These are phyloP conservation scores for Lasioglossum zephyrum DNA, from an alignment of 2,888 invertebrate genomes.

Conservation along the genomic window DNA sequence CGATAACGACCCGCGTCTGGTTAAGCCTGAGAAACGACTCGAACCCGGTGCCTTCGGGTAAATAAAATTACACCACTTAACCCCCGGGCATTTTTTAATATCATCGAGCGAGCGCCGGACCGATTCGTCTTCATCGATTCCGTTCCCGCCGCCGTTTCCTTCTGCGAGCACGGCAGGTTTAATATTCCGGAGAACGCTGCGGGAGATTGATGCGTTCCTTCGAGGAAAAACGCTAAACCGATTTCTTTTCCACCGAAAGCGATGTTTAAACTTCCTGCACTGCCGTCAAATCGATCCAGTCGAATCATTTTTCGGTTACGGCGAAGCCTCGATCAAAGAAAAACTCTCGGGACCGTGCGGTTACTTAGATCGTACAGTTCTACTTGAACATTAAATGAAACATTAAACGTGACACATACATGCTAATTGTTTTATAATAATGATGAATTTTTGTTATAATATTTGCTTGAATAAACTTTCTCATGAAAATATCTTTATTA, in stretches of 20 bases:
- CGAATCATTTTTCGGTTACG: background rate
- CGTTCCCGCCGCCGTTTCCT: background rate
- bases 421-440: too few species aligned
- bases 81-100: conserved; percentile 38
- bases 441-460: too few species aligned
- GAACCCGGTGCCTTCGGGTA: conserved; percentile 29
- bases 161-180: conserved; percentile 1
- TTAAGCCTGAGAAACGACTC: conserved; percentile 58
- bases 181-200: background rate
- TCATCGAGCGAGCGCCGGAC: conserved; percentile 5
- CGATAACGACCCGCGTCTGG: conserved; percentile 63
- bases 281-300: background rate
- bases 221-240: background rate
- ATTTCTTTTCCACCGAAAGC: background rate
- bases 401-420: too few species aligned
- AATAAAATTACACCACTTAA: conserved; percentile 63
- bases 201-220: conserved; percentile 25
- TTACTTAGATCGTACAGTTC: too few species aligned
- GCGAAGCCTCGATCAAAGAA: too few species aligned
- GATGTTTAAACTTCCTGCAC: background rate
- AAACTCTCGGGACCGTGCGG: too few species aligned
- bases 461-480: too few species aligned
- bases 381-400: too few species aligned
- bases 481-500: too few species aligned
- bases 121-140: conserved; percentile 37